These are phyloP conservation scores for Otis tarda DNA, from an alignment of 2,113 vertebrate genomes.

Conservation along the genomic window DNA sequence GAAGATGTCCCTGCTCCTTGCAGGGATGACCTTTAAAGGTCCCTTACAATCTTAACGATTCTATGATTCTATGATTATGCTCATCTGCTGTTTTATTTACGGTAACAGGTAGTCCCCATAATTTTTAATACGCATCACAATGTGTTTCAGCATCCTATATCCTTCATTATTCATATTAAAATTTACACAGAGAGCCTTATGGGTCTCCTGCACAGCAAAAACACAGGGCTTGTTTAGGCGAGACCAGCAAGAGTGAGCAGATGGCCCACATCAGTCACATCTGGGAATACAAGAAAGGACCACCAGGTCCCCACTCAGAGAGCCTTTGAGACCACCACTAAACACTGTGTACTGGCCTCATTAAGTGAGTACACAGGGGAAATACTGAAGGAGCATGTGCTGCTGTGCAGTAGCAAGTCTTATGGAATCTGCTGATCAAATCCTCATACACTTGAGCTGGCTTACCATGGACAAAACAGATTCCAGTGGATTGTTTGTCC, in stretches of 20 bases:
- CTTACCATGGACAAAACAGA: background rate
- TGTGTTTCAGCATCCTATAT: background rate
- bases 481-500: background rate
- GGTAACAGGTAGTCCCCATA: background rate
- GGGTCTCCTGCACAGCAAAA: background rate
- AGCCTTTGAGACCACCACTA: background rate
- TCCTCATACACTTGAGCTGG: background rate
- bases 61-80: background rate
- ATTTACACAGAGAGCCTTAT: background rate
- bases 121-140: background rate
- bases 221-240: rapidly evolving
- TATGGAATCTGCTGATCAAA: background rate
- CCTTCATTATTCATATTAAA: background rate
- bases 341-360: rapidly evolving
- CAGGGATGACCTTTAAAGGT: too few relatives aligned
- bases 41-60: too few relatives aligned
- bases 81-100: background rate
- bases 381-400: background rate
- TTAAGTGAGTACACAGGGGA: too few relatives aligned
- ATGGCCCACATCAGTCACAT: background rate
- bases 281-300: background rate
- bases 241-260: background rate
- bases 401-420: background rate
- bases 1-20: too few relatives aligned
- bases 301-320: rapidly evolving